These are phyloP conservation scores for Oceanites oceanicus DNA, from an alignment of 2,113 vertebrate species.

Conservation along the genomic window DNA sequence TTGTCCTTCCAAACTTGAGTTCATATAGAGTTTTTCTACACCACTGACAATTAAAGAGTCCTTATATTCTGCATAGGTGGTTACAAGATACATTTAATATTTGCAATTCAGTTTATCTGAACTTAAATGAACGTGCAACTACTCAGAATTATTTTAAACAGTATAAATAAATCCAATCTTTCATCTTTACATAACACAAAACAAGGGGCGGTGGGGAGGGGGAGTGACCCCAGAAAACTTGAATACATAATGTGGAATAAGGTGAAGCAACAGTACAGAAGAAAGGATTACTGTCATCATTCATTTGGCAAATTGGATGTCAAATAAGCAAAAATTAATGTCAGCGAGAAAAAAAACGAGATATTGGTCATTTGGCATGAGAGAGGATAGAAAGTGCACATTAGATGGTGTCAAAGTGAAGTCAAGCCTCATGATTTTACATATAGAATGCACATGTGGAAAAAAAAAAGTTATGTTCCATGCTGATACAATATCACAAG, in stretches of 20 bases:
- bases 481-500: neutral
- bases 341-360: neutral
- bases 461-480: neutral
- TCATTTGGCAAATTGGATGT: slow-evolving; percentile 35
- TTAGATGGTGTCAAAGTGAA: neutral
- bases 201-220: fast-evolving
- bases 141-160: neutral
- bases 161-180: neutral
- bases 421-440: neutral
- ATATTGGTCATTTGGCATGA: neutral
- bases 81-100: neutral
- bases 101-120: neutral
- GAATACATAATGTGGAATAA: neutral
- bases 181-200: neutral
- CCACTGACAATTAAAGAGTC: neutral
- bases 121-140: neutral
- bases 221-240: neutral
- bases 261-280: neutral
- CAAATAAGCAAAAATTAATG: neutral
- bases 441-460: neutral
- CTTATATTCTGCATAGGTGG: neutral
- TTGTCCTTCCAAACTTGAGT: neutral
- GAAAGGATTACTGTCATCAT: slow-evolving; percentile 37
- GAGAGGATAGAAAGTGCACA: neutral
- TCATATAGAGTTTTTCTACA: neutral